These are phyloP conservation scores for Nothobranchius furzeri DNA, from an alignment of 2,113 vertebrate genomes.

Conservation along the genomic window DNA sequence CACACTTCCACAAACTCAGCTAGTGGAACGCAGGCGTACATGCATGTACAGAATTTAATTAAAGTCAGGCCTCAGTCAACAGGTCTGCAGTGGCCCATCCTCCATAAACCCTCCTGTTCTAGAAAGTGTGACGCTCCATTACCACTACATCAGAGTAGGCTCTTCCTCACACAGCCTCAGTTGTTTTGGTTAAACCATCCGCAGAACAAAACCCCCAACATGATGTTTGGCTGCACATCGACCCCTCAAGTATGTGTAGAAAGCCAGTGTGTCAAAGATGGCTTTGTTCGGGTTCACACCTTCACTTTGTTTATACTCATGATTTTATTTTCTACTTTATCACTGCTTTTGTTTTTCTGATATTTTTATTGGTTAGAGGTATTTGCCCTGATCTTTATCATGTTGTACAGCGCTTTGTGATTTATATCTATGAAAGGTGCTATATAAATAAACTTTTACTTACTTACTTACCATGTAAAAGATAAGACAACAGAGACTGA, in stretches of 20 bases:
- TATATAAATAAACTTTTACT: too few relatives aligned
- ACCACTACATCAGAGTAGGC: not conserved
- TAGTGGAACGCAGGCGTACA: constrained; percentile 21
- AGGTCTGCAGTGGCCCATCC: constrained; percentile 36
- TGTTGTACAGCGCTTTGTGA: too few relatives aligned
- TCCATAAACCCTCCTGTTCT: constrained; percentile 12
- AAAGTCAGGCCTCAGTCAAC: constrained; percentile 54
- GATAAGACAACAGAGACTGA: constrained; percentile 13
- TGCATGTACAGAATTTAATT: constrained; percentile 52
- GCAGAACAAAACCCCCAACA: not conserved
- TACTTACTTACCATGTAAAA: not conserved
- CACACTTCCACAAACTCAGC: constrained; percentile 7
- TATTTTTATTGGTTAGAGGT: too few relatives aligned
- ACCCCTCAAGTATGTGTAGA: constrained; percentile 20
- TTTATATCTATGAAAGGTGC: too few relatives aligned
- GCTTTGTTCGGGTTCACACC: too few relatives aligned
- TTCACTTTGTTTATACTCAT: too few relatives aligned
- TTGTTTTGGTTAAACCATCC: constrained; percentile 14
- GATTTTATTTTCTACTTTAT: too few relatives aligned
- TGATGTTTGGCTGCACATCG: constrained; percentile 1
- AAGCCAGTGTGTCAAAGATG: constrained; percentile 7
- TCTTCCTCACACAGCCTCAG: constrained; percentile 4
- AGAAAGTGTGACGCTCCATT: constrained; percentile 15
- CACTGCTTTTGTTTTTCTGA: too few relatives aligned
- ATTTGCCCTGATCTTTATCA: too few relatives aligned